phyloP scores from a whole-genome alignment of 1,140 invertebrate genomes.

The Solenopsis invicta region DNA sequence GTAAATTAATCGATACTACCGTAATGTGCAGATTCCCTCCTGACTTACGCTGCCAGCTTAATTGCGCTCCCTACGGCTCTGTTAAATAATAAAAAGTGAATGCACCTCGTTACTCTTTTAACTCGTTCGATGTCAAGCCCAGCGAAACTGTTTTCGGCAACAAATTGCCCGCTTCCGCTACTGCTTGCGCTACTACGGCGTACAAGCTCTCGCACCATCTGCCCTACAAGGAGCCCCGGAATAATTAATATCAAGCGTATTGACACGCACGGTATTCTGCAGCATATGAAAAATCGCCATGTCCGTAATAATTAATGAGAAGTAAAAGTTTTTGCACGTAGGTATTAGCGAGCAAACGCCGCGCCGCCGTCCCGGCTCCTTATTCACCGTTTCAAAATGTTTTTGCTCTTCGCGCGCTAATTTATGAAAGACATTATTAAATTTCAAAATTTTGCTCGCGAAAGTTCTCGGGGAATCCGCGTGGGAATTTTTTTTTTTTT shows the following conservation, averaged over 20 bases:
- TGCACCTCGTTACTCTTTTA: conserved; percentile 21
- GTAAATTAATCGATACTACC: conserved; percentile 28
- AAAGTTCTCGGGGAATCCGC: background rate
- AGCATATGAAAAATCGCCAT: conserved; percentile 37
- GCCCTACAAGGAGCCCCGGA: background rate
- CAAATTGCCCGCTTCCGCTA: conserved; percentile 24
- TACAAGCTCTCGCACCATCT: conserved; percentile 33
- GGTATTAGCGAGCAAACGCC: background rate
- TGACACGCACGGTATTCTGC: conserved; percentile 42
- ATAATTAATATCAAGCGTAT: conserved; percentile 58
- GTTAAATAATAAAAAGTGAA: conserved; percentile 41
- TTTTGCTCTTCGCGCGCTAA: conserved; percentile 7
- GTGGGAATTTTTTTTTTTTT: no score
- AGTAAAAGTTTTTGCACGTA: conserved; percentile 22
- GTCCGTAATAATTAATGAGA: conserved; percentile 58
- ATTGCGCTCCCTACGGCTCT: background rate
- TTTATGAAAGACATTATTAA: conserved; percentile 50
- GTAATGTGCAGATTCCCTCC: background rate
- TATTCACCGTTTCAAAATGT: conserved; percentile 7
- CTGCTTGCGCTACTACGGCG: background rate
- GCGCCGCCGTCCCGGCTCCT: background rate
- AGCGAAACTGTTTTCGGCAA: conserved; percentile 42
- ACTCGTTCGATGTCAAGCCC: conserved; percentile 34
- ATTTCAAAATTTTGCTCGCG: background rate
- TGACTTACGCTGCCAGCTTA: conserved; percentile 12